Evolutionary conservation across 2,113 vertebrate genomes (phyloP).

Genomic region (Bambusicola thoracicus): DNA sequence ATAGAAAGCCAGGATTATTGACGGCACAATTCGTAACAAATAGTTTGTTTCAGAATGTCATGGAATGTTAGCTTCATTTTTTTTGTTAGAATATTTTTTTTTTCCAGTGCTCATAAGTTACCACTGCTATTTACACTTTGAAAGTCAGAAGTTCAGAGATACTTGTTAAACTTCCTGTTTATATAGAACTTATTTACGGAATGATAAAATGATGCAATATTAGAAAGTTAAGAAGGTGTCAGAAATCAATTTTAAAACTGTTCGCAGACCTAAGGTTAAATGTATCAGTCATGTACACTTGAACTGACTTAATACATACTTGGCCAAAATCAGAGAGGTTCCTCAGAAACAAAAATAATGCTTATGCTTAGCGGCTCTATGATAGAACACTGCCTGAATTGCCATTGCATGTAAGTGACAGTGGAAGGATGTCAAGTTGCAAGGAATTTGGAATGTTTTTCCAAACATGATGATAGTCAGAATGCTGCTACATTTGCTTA

Average conservation of each 20-base stretch:
- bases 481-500: background rate
- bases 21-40: background rate
- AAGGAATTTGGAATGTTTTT: background rate
- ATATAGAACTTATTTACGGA: background rate
- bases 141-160: background rate
- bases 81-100: background rate
- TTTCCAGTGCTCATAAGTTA: background rate
- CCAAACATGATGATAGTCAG: background rate
- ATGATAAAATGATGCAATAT: background rate
- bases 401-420: background rate
- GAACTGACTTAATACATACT: background rate
- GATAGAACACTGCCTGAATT: background rate
- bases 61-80: background rate
- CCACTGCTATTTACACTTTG: background rate
- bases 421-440: background rate
- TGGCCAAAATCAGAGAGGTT: background rate
- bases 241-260: background rate
- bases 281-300: background rate
- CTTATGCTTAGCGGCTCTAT: background rate
- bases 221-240: background rate
- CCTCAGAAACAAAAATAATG: background rate
- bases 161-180: background rate
- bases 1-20: background rate
- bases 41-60: background rate
- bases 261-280: background rate